phyloP scores from a whole-genome alignment of 2,113 vertebrate genomes.

The Chunga burmeisteri region DNA sequence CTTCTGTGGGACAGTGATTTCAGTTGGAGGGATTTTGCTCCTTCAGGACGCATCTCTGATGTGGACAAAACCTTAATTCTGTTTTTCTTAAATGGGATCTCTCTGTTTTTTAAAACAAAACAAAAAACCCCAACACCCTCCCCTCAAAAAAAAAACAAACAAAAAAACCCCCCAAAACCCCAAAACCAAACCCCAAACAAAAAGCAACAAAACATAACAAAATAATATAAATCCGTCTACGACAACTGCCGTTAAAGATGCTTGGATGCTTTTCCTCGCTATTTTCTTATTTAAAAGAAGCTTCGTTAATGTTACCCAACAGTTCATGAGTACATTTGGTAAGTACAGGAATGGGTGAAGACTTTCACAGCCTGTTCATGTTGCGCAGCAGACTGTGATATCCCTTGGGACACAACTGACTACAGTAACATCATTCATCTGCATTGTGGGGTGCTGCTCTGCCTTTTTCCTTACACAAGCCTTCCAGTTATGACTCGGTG shows the following conservation, averaged over 20 bases:
- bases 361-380: neutral
- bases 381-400: neutral
- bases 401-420: neutral
- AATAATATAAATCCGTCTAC: neutral
- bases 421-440: constrained; percentile 29
- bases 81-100: neutral
- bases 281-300: neutral
- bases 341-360: neutral
- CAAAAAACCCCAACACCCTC: no score
- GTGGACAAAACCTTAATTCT: neutral
- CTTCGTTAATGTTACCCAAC: neutral
- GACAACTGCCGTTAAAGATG: neutral
- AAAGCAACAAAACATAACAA: neutral
- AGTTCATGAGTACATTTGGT: neutral
- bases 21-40: neutral
- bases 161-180: no score
- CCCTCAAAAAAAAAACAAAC: no score
- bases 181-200: neutral
- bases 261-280: neutral
- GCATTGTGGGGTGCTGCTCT: neutral
- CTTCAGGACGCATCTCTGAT: neutral
- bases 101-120: neutral
- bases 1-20: neutral
- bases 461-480: constrained; percentile 9
- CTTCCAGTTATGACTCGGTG: neutral